Conservation (phyloP, 1,140 invertebrate genomes). For the Vanessa atalanta region DNA sequence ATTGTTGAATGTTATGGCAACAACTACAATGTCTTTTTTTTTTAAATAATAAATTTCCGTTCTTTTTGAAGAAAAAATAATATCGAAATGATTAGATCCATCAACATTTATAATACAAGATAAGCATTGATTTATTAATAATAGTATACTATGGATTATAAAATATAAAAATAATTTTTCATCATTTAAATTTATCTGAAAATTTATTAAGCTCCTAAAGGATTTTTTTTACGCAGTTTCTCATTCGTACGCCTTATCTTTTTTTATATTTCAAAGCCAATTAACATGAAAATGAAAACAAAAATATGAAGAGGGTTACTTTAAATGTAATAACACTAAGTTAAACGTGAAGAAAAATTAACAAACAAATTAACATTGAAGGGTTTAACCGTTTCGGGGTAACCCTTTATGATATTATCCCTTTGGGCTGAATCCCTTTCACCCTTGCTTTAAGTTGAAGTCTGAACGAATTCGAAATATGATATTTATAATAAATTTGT, state of each 20-base stretch:
- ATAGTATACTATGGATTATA: too few relatives aligned
- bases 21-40: too few relatives aligned
- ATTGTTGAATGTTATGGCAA: too few relatives aligned
- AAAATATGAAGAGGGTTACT: constrained; percentile 41
- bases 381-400: constrained; percentile 58
- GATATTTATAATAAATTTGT: constrained; percentile 18
- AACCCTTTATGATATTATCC: constrained; percentile 69
- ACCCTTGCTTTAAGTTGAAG: constrained; percentile 29
- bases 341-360: constrained; percentile 63
- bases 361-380: constrained; percentile 71
- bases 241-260: background rate
- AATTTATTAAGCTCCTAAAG: background rate
- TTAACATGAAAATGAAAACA: constrained; percentile 17
- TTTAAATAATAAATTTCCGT: too few relatives aligned
- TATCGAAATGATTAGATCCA: too few relatives aligned
- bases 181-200: too few relatives aligned
- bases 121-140: too few relatives aligned
- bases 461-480: constrained; percentile 36
- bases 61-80: too few relatives aligned
- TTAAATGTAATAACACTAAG: constrained; percentile 44
- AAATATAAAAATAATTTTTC: too few relatives aligned
- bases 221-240: background rate
- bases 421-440: constrained; percentile 45
- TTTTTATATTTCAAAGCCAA: constrained; percentile 6
- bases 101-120: too few relatives aligned